These are phyloP conservation scores for Willowsia nigromaculata DNA, from an alignment of 2,888 invertebrate genomes.

Conservation along the genomic window DNA sequence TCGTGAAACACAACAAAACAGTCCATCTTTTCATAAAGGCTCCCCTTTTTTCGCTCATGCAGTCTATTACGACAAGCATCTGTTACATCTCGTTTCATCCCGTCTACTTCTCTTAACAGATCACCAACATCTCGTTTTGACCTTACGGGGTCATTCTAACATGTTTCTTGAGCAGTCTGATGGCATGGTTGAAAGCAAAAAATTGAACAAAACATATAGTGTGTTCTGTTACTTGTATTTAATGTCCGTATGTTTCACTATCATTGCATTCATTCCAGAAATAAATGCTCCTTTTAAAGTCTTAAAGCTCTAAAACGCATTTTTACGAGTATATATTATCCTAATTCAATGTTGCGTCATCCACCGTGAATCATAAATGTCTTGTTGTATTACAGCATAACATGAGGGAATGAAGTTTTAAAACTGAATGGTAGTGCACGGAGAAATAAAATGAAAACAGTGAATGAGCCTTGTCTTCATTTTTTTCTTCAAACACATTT, in stretches of 20 bases:
- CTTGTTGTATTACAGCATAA: slow-evolving; percentile 42
- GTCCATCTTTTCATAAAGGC: slow-evolving; percentile 57
- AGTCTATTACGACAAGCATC: slow-evolving; percentile 71
- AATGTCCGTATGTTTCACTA: not conserved
- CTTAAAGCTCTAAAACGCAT: slow-evolving; percentile 37
- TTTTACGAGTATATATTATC: slow-evolving; percentile 47
- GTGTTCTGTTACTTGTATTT: not conserved
- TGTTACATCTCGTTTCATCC: slow-evolving; percentile 71
- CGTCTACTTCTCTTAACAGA: slow-evolving; percentile 74
- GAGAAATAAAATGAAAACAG: not conserved
- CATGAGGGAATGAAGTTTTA: no score
- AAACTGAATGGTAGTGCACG: not conserved
- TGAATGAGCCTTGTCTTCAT: slow-evolving; percentile 57
- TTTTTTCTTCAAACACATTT: slow-evolving; percentile 21
- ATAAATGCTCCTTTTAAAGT: slow-evolving; percentile 42
- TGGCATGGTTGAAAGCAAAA: slow-evolving; percentile 48
- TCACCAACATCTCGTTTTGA: slow-evolving; percentile 78
- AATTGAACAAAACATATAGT: slow-evolving; percentile 4
- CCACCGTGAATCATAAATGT: slow-evolving; percentile 60
- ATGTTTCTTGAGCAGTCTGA: slow-evolving; percentile 48
- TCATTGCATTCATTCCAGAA: slow-evolving; percentile 25
- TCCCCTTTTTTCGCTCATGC: slow-evolving; percentile 41
- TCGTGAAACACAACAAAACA: slow-evolving; percentile 43
- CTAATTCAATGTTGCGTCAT: slow-evolving; percentile 55
- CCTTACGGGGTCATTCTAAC: slow-evolving; percentile 77